Percentiles rank a stretch among this genome's conserved stretches.
Conservation (phyloP, 2,888 invertebrate species). For the Rambutsinella grinnellia region DNA sequence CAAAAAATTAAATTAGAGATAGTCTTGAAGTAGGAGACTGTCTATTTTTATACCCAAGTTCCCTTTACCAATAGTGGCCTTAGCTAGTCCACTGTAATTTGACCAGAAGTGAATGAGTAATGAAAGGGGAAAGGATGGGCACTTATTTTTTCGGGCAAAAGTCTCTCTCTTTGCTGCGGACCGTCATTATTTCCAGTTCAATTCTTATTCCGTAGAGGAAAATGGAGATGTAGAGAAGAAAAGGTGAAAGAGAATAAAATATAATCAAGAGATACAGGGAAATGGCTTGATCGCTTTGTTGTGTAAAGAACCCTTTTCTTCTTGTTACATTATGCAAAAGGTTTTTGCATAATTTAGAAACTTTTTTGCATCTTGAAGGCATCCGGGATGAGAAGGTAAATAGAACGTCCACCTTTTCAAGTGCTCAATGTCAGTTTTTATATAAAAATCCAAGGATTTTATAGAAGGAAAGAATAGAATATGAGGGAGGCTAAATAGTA, state of each 20-base stretch:
- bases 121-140: slow-evolving; percentile 23
- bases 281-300: background rate
- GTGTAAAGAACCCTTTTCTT: background rate
- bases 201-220: background rate
- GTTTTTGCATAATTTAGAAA: too few relatives aligned
- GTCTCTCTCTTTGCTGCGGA: background rate
- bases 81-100: slow-evolving; percentile 4
- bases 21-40: slow-evolving; percentile 4
- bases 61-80: background rate
- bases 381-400: background rate
- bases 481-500: too few relatives aligned
- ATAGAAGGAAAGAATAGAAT: too few relatives aligned
- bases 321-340: slow-evolving; percentile 21
- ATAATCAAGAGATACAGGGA: background rate
- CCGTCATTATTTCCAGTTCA: background rate
- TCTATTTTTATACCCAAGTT: background rate
- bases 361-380: background rate
- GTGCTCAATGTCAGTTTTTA: background rate
- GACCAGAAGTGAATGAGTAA: slow-evolving; percentile 40
- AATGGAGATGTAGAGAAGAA: background rate
- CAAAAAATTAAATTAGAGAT: slow-evolving; percentile 42
- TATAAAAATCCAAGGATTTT: background rate
- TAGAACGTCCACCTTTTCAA: too few relatives aligned
- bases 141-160: background rate
- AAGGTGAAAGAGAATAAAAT: background rate